Conservation (phyloP, 2,797 vertebrate species). For the Cichlasoma orientale region DNA sequence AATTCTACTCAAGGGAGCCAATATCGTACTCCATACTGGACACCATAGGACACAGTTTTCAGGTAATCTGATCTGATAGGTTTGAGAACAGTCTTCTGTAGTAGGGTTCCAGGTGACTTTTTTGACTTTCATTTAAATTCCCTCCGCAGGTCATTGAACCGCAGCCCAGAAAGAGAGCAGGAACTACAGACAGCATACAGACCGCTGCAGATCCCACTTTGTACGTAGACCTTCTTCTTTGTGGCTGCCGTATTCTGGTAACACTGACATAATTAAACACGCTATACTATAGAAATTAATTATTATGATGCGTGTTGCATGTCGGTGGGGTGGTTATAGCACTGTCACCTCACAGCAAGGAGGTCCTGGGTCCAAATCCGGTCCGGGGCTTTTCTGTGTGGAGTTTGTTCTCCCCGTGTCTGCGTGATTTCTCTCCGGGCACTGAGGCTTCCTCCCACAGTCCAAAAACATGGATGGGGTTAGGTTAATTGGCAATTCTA, state of each 20-base stretch:
- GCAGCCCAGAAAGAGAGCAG: conserved; percentile 36
- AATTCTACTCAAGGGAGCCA: conserved; percentile 79
- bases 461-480: too few species aligned
- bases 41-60: conserved; percentile 83
- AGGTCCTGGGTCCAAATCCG: not conserved
- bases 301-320: not conserved
- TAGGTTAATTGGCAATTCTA: too few species aligned
- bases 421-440: too few species aligned
- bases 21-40: conserved; percentile 85
- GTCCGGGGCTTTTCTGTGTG: too few species aligned
- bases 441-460: too few species aligned
- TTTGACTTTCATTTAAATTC: not conserved
- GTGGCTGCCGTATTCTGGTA: not conserved
- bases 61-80: conserved; percentile 68
- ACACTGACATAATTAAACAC: not conserved
- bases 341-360: not conserved
- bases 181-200: conserved; percentile 39
- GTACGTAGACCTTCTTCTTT: conserved; percentile 49
- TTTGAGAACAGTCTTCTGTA: not conserved
- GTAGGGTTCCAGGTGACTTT: not conserved
- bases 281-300: not conserved
- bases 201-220: conserved; percentile 24
- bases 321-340: fast-evolving
- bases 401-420: too few species aligned
- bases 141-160: conserved; percentile 44